phyloP scores from a whole-genome alignment of 2,113 vertebrate genomes.

The Pardalotus punctatus region DNA sequence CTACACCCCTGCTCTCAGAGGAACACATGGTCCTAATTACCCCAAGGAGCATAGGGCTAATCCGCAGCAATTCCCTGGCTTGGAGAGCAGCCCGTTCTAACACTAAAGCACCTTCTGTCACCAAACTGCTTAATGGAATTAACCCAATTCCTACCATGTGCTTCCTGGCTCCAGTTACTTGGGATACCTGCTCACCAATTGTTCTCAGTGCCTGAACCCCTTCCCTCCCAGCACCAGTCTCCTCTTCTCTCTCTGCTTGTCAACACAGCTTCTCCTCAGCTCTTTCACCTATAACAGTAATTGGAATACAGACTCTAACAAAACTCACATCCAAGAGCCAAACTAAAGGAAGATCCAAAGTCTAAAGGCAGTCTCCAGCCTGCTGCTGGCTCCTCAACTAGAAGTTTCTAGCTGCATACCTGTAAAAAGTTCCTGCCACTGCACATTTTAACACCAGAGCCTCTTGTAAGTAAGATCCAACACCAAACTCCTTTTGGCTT shows the following conservation, averaged over 20 bases:
- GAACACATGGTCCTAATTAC: conserved; percentile 82
- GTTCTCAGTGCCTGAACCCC: conserved; percentile 66
- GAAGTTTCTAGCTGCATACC: background rate
- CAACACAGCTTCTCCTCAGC: background rate
- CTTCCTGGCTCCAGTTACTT: conserved; percentile 74
- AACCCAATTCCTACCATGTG: conserved; percentile 82
- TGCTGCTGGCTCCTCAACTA: background rate
- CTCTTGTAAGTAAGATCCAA: background rate
- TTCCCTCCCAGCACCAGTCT: conserved; percentile 15
- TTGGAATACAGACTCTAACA: background rate
- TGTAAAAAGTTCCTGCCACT: background rate
- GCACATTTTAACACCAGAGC: background rate
- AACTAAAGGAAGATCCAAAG: background rate
- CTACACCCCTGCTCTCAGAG: conserved; percentile 72
- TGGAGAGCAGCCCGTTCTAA: conserved; percentile 75
- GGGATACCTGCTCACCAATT: conserved; percentile 74
- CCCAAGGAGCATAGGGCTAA: conserved; percentile 78
- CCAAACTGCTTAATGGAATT: conserved; percentile 88
- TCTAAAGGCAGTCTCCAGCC: background rate
- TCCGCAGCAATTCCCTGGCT: conserved; percentile 75
- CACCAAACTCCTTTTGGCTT: background rate
- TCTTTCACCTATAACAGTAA: background rate
- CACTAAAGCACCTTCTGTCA: conserved; percentile 86
- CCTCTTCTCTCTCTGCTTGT: background rate
- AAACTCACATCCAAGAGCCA: background rate